Conservation (phyloP, 92 coral and sea anemone species). For the Hydrozoanthus gracilis region DNA sequence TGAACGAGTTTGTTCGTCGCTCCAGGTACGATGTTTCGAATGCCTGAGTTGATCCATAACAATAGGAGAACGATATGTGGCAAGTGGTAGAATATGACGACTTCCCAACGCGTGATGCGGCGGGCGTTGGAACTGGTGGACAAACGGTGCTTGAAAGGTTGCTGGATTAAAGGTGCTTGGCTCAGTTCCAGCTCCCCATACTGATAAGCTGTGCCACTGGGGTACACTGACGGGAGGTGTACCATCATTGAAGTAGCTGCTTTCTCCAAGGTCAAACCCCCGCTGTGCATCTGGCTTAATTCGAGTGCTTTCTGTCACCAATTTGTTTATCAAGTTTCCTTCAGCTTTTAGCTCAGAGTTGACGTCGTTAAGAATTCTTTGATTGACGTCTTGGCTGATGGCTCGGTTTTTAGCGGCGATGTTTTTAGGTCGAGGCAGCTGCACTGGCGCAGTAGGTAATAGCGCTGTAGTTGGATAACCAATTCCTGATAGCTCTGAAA, state of each 20-base stretch:
- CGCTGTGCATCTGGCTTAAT: constrained; percentile 29
- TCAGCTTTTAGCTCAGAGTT: constrained; percentile 45
- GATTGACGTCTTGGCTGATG: constrained; percentile 10
- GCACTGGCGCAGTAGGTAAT: not conserved
- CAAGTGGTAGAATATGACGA: constrained; percentile 7
- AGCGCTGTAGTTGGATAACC: constrained; percentile 6
- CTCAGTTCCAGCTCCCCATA: constrained; percentile 5
- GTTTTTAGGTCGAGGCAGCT: not conserved
- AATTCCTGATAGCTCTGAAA: constrained; percentile 9
- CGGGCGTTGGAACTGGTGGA: constrained; percentile 32
- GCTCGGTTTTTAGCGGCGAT: not conserved
- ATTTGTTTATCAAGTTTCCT: constrained; percentile 25
- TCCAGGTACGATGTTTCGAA: not conserved
- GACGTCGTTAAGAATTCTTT: constrained; percentile 17
- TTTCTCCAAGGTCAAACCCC: constrained; percentile 32
- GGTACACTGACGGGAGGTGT: constrained; percentile 29
- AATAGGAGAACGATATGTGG: constrained; percentile 17
- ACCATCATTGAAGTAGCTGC: constrained; percentile 31
- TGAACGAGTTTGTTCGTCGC: not conserved
- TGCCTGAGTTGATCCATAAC: not conserved
- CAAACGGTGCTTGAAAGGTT: constrained; percentile 11
- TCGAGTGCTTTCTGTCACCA: constrained; percentile 33
- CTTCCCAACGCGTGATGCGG: not conserved
- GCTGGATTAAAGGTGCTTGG: constrained; percentile 17
- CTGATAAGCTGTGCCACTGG: not conserved